Base-by-base conservation (phyloP, 2,888 invertebrate genomes). In the Hydraecia micacea region DNA sequence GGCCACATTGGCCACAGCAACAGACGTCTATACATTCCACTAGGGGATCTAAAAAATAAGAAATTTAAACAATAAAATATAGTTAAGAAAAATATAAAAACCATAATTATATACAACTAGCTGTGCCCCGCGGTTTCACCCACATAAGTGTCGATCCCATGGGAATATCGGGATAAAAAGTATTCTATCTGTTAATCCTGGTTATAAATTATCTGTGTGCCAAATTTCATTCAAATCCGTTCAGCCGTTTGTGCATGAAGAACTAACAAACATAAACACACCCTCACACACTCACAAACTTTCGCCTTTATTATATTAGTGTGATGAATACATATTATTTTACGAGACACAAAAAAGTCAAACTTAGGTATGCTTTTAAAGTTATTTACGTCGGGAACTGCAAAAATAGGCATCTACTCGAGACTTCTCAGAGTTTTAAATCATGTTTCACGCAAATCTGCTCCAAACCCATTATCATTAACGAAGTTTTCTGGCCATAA, bases 401-500 rank as follows among this genome's bases (percentile, higher is more conserved):
- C 42, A 49, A 52, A 73, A 55, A 73, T 55, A 46, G 25, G 7
- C 36, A 28, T 7, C 13, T 39, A 58, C 62, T 69, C 28, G 18
- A 36, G 2, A 36, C 36, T 69, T 25, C 4, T 21, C 15, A 69
- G 39, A 65, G 60, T 60, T 73, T 67, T 66, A 66, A 80, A 75
- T 75, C 28, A 55, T 62, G 11, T 81, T 81, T 75, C 36, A 42
- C 6, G 36, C 28, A 36, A 81, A 70, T 70, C 49, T 70, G 25
- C 60, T 75, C 6, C 28, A 32, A 36, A 55, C 32, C 39, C 72
- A 77, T 73, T 60, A 72, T 28, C 42, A 65, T 65, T 77, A 81
- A 39, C 5, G 2, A 82, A 81, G 55, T 69, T 72, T 72, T 25
- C 15, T 18, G 71, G 15, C n/a, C 68, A 72, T 81, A 72, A 81